Percentiles rank a stretch among this genome's conserved stretches.
Conservation (phyloP, 1,140 invertebrate genomes). For the Brachionus plicatilis region DNA sequence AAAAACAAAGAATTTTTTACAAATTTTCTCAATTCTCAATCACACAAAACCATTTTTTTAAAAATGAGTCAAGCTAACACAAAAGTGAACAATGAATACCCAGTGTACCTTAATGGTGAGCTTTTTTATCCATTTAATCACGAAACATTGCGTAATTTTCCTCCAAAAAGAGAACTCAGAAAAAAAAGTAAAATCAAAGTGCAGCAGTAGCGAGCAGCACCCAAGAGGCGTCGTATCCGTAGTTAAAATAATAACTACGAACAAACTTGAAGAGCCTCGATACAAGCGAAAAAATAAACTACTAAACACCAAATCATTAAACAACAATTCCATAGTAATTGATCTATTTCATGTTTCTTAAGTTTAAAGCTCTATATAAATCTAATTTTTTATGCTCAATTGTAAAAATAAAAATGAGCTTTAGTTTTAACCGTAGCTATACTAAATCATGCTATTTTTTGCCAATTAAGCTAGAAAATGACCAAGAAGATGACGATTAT, state of each 20-base stretch:
- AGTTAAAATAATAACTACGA: conserved; percentile 12
- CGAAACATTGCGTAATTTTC: not conserved
- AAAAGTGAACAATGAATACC: not conserved
- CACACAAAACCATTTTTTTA: not conserved
- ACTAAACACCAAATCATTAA: not conserved
- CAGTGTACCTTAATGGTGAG: not conserved
- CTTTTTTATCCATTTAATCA: not conserved
- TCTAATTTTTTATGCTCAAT: not conserved
- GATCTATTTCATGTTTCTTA: not conserved
- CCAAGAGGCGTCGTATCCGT: conserved; percentile 6
- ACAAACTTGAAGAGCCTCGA: not conserved
- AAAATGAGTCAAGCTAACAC: not conserved
- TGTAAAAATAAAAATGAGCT: conserved; percentile 7
- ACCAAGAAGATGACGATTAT: not conserved
- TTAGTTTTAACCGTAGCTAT: not conserved
- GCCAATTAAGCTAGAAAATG: not conserved
- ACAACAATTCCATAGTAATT: conserved; percentile 5
- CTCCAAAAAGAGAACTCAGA: not conserved
- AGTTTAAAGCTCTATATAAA: not conserved
- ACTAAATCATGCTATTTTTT: not conserved
- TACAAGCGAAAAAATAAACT: not conserved
- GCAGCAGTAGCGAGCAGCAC: not conserved
- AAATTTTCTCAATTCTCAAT: not conserved
- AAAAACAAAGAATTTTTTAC: not conserved
- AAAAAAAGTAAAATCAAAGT: not conserved